These are phyloP conservation scores for Pedionomus torquatus DNA, from an alignment of 2,113 vertebrate species.

Conservation along the genomic window DNA sequence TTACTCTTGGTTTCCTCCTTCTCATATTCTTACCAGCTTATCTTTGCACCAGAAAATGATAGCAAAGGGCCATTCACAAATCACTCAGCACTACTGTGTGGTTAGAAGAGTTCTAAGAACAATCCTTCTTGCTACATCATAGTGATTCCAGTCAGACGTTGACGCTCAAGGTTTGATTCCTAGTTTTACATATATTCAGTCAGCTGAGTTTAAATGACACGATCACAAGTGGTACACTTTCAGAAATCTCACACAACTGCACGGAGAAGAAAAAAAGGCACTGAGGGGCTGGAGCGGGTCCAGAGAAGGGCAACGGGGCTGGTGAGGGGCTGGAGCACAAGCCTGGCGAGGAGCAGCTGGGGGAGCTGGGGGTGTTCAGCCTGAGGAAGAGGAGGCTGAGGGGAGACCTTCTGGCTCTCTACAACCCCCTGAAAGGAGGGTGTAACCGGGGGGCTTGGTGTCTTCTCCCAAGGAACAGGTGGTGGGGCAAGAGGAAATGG, in stretches of 20 bases:
- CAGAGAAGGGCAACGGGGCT: no score
- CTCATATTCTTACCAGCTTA: background rate
- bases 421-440: no score
- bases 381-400: no score
- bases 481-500: no score
- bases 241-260: background rate
- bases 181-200: background rate
- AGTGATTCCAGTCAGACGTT: background rate
- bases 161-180: background rate
- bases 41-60: background rate
- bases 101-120: background rate
- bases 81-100: background rate
- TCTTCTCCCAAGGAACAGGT: no score
- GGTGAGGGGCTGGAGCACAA: no score
- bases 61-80: background rate
- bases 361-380: no score
- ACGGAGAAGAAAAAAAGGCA: no score
- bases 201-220: background rate
- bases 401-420: no score
- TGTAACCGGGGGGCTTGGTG: no score
- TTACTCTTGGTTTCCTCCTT: background rate
- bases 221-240: background rate
- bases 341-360: no score
- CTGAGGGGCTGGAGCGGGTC: no score
- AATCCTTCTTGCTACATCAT: background rate